Conservation (phyloP, 2,888 invertebrate genomes). For the Napeogenes inachia region DNA sequence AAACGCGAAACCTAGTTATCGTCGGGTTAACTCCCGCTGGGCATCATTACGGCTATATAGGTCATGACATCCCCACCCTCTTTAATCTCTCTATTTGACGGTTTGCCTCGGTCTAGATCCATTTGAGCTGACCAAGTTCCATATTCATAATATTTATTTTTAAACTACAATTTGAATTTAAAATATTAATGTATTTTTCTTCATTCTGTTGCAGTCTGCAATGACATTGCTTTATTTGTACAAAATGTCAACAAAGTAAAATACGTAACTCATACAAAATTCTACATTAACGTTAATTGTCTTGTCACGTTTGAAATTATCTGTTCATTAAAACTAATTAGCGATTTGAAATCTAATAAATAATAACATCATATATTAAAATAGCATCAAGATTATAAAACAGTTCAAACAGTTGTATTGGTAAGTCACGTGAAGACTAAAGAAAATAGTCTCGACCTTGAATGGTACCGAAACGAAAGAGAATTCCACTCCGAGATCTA, state of each 20-base stretch:
- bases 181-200: not conserved
- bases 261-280: not conserved
- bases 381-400: constrained; percentile 4
- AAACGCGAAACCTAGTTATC: constrained; percentile 14
- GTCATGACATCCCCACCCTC: constrained; percentile 37
- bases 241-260: not conserved
- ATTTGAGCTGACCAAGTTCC: constrained; percentile 21
- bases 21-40: constrained; percentile 26
- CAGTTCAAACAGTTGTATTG: constrained; percentile 3
- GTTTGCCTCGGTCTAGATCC: constrained; percentile 26
- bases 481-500: constrained; percentile 33
- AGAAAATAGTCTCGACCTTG: constrained; percentile 34
- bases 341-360: not conserved
- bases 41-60: constrained; percentile 39
- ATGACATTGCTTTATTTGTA: too few species aligned
- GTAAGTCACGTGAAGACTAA: constrained; percentile 29
- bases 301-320: not conserved
- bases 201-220: too few species aligned
- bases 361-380: not conserved
- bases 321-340: constrained; percentile 2
- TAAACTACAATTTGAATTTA: not conserved
- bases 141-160: constrained; percentile 16
- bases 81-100: constrained; percentile 29
- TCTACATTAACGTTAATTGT: not conserved
- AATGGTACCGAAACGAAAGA: constrained; percentile 31